Evolutionary conservation across 2,113 vertebrate species (phyloP), one percentile per base, ranked within the genome.

Genomic region (Amphiprion percula): DNA sequence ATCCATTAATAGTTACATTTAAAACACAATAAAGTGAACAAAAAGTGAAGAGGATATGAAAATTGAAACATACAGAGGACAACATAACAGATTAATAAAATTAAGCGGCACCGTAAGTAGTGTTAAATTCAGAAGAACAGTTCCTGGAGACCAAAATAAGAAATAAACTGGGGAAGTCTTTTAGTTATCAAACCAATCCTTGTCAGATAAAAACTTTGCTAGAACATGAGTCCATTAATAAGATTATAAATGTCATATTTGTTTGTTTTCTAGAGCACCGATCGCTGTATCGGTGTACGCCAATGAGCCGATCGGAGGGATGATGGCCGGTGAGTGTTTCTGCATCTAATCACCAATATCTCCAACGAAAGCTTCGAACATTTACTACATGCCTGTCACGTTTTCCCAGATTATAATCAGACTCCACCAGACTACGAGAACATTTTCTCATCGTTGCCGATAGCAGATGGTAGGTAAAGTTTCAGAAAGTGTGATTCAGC

Each of bases 381-480:
- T 64, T 4, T 11, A 47, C 21, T 4, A 4, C 8, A 2, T n/a
- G 0, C 0, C 17, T 14, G 19, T 39, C 14, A 21, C 39, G 5
- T 68, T 17, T 62, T 59, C 60, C 12, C 0, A 90, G 88, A 47
- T 11, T 44, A 1, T 1, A 23, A 44, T 44, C 10, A 56, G 23
- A 2, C 1, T 26, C 60, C 47, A 1, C 56, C 10, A 1, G 26
- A 86, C 24, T 91, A 92, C 6, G 87, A 14, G 19, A 92, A 92
- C 21, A 19, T 84, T 16, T 23, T 76, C 21, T 2, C 19, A 1
- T 30, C 55, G 0, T 5, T 61, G 19, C 16, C 41, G 0, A 52
- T 39, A 23, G 12, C 23, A 19, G 56, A 88, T 0, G 91, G 91
- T 89, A 74, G 0, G 62, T 37, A 19, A 12, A 17, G 0, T 5